Conservation (phyloP, 2,888 invertebrate genomes). For the Drosophila melanosoma region DNA sequence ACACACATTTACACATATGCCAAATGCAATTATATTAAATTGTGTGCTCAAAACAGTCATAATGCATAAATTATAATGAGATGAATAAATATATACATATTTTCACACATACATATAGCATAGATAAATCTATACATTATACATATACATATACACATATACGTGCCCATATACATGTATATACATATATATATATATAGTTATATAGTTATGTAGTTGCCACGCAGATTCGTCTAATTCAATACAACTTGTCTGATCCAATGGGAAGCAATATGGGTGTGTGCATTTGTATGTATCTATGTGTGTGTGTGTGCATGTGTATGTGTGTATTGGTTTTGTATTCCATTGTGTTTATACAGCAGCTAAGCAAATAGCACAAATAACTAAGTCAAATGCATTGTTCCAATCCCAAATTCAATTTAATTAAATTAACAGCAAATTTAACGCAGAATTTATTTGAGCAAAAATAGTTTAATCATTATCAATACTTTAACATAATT, state of each 20-base stretch:
- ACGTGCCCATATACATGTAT: too few species aligned
- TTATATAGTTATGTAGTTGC: not conserved
- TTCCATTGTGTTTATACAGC: not conserved
- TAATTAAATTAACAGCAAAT: not conserved
- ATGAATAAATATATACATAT: not conserved
- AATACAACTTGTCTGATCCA: not conserved
- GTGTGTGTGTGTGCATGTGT: not conserved
- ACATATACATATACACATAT: not conserved
- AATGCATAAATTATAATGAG: conserved; percentile 38
- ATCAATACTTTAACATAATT: not conserved
- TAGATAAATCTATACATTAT: not conserved
- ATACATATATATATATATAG: not conserved
- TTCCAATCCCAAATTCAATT: not conserved
- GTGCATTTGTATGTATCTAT: not conserved
- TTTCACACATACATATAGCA: not conserved
- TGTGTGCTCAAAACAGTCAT: conserved; percentile 13
- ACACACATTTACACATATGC: not conserved
- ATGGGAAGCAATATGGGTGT: not conserved
- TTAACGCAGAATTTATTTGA: not conserved
- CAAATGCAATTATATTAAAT: conserved; percentile 45
- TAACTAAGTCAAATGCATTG: not conserved
- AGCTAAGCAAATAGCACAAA: conserved; percentile 7
- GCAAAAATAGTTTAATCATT: not conserved
- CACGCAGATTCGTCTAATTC: not conserved
- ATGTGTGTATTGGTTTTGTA: not conserved